Evolutionary conservation across 2,797 vertebrate species (phyloP), one percentile per base, ranked within the genome.

Genomic region (Menidia menidia): DNA sequence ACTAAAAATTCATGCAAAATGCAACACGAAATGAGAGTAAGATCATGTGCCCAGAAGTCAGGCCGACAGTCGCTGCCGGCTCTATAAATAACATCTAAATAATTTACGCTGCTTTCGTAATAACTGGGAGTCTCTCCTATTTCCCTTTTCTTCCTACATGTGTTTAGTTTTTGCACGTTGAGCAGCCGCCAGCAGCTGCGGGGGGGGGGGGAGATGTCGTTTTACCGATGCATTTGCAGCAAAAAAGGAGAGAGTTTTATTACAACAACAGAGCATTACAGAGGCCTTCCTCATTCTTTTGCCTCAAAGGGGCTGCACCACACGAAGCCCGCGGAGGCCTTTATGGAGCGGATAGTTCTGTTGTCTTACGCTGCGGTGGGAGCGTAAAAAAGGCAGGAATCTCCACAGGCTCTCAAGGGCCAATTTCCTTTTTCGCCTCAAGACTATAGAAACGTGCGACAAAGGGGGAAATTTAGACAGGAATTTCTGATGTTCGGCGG

Each of bases 341-440:
- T 86, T 78, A 78, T 56, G 60, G 74, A 64, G 32, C 41, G 77
- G 72, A 81, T 77, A 45, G 74, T 82, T 83, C 88, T 88, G 89
- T 90, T 91, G 89, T 92, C 88, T 88, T 90, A 92, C 88, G 87
- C 85, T 87, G 84, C 83, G 83, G 71, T 81, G 77, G 84, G 84
- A 89, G 86, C 63, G 83, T 90, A 81, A 90, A 81, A 39, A 84
- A 84, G 79, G 68, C 82, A 88, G 80, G 77, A 84, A 85, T 87
- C 84, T 90, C 88, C 82, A 88, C 72, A 80, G 86, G 83, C 85
- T 83, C 82, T 91, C 78, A 83, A 89, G 87, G 81, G 84, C 78
- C 83, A 88, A 89, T 92, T 92, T 90, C 89, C 89, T 90, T 82
- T 25, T 82, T 82, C 25, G 71, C 81, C 75, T 82, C 78, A 60